A percentile compares a stretch with the other conserved stretches of the same genome.
Evolutionary conservation across 2,113 vertebrate species (phyloP).

Genomic region (Electrona antarctica): DNA sequence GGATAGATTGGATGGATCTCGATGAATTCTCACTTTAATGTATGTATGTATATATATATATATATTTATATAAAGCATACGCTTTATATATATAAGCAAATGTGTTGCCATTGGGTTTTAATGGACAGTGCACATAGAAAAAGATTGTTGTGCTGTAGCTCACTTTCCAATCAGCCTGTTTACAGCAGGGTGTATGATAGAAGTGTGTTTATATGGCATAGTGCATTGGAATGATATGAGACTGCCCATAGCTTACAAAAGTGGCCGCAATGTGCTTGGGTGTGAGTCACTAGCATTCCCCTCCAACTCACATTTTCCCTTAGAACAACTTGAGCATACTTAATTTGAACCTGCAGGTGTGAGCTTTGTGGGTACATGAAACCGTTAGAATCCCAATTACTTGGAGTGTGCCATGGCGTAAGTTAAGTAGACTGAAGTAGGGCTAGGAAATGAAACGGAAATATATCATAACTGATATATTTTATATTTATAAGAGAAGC

Average conservation of each 20-base stretch:
- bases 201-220: neutral
- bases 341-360: conserved; percentile 15
- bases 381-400: conserved; percentile 6
- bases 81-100: no score
- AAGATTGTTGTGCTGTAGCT: no score
- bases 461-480: no score
- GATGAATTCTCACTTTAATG: no score
- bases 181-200: neutral
- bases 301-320: neutral
- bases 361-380: neutral
- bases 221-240: neutral
- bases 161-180: no score
- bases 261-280: neutral
- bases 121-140: conserved; percentile 32
- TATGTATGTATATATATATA: no score
- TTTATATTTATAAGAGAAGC: no score
- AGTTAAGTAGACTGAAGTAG: no score
- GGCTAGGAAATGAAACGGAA: no score
- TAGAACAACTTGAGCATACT: conserved; percentile 3
- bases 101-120: conserved; percentile 54
- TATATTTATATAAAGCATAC: no score
- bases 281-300: neutral
- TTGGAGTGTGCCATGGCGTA: neutral
- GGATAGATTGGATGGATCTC: conserved; percentile 20
- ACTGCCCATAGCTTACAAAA: neutral